phyloP scores from a whole-genome alignment of 2,113 vertebrate genomes.

The Emydocephalus ijimae region DNA sequence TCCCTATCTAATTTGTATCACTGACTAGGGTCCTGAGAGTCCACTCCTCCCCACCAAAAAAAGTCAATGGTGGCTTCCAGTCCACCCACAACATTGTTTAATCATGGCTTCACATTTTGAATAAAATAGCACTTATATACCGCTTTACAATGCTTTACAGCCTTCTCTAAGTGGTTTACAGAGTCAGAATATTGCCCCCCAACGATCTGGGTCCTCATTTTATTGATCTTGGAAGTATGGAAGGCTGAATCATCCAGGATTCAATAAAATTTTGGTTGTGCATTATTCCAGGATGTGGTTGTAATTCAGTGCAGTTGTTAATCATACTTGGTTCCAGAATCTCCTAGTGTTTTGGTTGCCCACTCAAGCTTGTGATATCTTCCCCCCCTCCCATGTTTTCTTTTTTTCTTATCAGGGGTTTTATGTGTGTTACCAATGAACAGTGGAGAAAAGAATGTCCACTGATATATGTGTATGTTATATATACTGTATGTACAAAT shows the following conservation, averaged over 20 bases:
- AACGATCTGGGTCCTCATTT: too few species aligned
- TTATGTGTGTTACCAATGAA: neutral
- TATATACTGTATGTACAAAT: neutral
- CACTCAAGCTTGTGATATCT: neutral
- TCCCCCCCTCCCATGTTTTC: neutral
- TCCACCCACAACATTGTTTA: neutral
- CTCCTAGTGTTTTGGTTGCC: neutral
- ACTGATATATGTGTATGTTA: neutral
- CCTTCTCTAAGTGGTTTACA: too few species aligned
- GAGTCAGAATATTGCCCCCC: too few species aligned
- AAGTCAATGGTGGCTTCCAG: neutral
- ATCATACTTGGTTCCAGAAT: neutral
- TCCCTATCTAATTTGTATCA: neutral
- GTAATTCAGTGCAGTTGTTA: neutral
- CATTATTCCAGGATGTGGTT: neutral
- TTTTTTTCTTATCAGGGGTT: neutral
- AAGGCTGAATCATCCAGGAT: too few species aligned
- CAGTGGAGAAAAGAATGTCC: neutral
- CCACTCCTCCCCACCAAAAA: too few species aligned
- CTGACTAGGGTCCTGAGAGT: neutral
- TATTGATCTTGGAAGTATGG: too few species aligned
- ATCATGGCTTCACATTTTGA: neutral
- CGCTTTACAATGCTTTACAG: too few species aligned
- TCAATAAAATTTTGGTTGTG: neutral
- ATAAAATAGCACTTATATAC: too few species aligned